Conservation (phyloP, 2,888 invertebrate genomes). For the Fabriciana adippe region DNA sequence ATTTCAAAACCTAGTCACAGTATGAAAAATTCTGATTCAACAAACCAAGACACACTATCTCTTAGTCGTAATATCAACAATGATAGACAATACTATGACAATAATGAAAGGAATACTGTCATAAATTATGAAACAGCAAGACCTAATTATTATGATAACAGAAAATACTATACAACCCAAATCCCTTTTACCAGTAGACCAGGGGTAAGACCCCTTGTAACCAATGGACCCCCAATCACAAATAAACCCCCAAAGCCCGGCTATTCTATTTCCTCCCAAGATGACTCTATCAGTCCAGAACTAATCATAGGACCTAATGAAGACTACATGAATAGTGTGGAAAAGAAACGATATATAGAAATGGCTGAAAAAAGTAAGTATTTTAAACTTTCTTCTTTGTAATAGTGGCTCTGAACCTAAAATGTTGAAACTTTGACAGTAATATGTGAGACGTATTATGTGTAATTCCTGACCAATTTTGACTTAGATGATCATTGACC, state of each 20-base stretch:
- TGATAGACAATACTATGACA: constrained; percentile 21
- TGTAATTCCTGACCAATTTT: no score
- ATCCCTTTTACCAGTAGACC: constrained; percentile 52
- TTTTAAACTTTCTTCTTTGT: not conserved
- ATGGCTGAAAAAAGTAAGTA: constrained; percentile 66
- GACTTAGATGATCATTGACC: no score
- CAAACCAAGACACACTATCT: not conserved
- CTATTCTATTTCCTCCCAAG: constrained; percentile 38
- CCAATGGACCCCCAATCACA: constrained; percentile 65
- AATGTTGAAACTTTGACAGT: no score
- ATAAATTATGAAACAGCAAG: constrained; percentile 34
- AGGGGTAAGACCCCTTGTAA: constrained; percentile 59
- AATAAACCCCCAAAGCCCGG: constrained; percentile 51
- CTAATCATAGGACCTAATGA: constrained; percentile 61
- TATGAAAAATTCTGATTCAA: not conserved
- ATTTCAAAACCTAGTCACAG: not conserved
- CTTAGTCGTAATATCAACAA: constrained; percentile 1
- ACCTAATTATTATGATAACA: constrained; percentile 23
- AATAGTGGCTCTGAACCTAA: no score
- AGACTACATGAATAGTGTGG: constrained; percentile 59
- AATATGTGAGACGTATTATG: no score
- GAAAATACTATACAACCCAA: constrained; percentile 44
- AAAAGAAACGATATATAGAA: constrained; percentile 59
- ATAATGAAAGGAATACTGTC: constrained; percentile 30
- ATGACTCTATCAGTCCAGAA: constrained; percentile 47